Evolutionary conservation across 2,797 vertebrate genomes (phyloP), one percentile per base, ranked within the genome.

Genomic region (Mormyrus proboscirostris): DNA sequence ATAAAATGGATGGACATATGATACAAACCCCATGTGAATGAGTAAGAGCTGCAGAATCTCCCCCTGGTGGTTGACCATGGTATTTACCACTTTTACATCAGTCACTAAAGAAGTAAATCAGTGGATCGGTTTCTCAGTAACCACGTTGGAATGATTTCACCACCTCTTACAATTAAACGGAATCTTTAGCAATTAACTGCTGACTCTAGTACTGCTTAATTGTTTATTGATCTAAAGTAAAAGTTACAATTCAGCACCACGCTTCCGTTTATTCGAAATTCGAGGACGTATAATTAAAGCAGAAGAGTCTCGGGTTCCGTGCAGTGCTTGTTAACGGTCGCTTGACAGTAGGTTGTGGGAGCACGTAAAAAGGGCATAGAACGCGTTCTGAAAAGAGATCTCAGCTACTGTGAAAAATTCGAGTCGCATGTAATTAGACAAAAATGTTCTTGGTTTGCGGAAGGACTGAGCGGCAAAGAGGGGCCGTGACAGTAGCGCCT

Each of bases 211-310:
- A 86, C 82, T 84, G 33, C 49, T 38, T 50, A 90, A 91, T 90
- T 90, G 93, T 93, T 91, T 93, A 94, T 92, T 55, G 90, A 92
- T 93, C 89, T 44, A 38, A 88, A 82, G 91, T 79, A 88, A 86
- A 84, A 50, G 38, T 90, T 86, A 86, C 86, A 89, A 14, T 73
- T 16, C 90, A 12, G 12, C 19, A 2, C 85, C 88, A 79, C 10
- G 73, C 90, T 88, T 55, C 89, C 89, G 93, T 92, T 91, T 83
- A 92, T 93, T 92, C 84, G 90, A 92, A 92, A 88, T 84, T 59
- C 57, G 53, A 0, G 33, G 49, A 14, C 12, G 87, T 91, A 92
- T 86, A 91, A 92, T 94, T 92, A 83, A 88, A 89, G 92, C 93
- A 91, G 92, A 92, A 55, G 92, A 90, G 89, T 90, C 88, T 88